These are phyloP conservation scores for Plecotus auritus DNA, from an alignment of 2,113 vertebrate genomes.

Conservation along the genomic window DNA sequence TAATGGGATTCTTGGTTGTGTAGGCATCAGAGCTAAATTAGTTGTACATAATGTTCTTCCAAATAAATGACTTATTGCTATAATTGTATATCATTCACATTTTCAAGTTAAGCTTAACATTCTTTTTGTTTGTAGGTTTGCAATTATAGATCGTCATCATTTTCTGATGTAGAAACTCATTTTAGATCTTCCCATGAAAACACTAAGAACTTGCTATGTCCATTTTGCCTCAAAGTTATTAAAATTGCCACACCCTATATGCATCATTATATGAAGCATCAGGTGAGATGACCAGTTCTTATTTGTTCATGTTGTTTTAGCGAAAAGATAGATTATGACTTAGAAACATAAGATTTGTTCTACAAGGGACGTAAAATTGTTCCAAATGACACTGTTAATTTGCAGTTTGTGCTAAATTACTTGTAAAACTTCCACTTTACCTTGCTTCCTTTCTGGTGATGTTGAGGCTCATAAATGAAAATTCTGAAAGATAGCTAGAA, in stretches of 20 bases:
- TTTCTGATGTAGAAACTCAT: constrained; percentile 95
- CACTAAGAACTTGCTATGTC: constrained; percentile 96
- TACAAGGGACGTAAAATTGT: neutral
- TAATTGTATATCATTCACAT: constrained; percentile 25
- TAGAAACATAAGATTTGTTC: constrained; percentile 24
- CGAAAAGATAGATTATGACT: neutral
- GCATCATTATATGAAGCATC: constrained; percentile 99
- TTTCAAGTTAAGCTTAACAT: constrained; percentile 9
- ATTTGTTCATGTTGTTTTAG: constrained; percentile 8
- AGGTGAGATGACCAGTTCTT: constrained; percentile 83
- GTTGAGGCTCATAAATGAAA: neutral
- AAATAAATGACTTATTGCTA: constrained; percentile 15
- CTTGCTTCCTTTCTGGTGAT: constrained; percentile 24
- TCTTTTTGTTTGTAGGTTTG: constrained; percentile 87
- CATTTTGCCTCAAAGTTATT: constrained; percentile 98
- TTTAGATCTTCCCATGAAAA: constrained; percentile 95
- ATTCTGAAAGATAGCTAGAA: constrained; percentile 16
- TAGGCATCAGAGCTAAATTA: neutral
- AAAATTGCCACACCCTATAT: constrained; percentile 93
- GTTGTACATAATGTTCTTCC: neutral
- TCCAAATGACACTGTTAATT: neutral
- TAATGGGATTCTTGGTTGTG: neutral
- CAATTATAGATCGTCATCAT: constrained; percentile 94
- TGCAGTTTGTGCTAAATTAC: neutral
- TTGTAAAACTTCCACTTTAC: constrained; percentile 32